Base-by-base conservation (phyloP, 1,140 invertebrate species). In the Lepidurus couesii region DNA sequence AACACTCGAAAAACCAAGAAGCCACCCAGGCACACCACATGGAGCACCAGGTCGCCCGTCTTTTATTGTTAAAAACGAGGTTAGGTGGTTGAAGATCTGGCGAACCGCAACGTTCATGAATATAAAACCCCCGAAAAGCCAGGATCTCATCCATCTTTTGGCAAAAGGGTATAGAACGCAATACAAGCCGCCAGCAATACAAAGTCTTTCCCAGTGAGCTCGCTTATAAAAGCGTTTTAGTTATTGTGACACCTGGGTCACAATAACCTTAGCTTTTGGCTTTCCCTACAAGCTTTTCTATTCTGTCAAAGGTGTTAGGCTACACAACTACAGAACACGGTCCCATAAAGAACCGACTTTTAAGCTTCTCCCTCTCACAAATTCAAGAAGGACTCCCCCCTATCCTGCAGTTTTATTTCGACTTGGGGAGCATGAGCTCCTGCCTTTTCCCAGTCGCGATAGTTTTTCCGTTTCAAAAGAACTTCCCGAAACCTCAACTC, bases 221-320 rank as follows among this genome's bases (percentile, higher is more conserved):
- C 53, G 21, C 53, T 21, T 65, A 65, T 65, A 65, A 65, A 65
- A 65, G 53, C 53, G 53, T 65, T 65, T 65, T 65, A 65, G 53
- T 65, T 65, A 65, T 65, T 65, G 53, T 65, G 53, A 65, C 53
- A 65, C 53, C 53, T 65, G 53, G 53, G 53, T 65, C 53, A 65
- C 53, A 65, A 65, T 65, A 65, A 65, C 53, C 21, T 21, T 65
- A 65, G 53, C 53, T 65, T 65, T 65, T 13, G 9, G 16, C 53
- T 65, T 65, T 65, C 53, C 53, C 53, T 65, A 65, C 53, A 5
- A 65, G 53, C 53, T 65, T 65, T 65, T 65, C 53, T 65, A 7
- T 65, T 21, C 53, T 65, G 9, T 21, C 53, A 65, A 65, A 65
- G 53, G 53, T 65, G 53, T 65, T 65, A 65, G 53, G 53, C 53